A percentile compares a stretch with the other conserved stretches of the same genome.
Conservation (phyloP, 2,888 invertebrate species). For the Tenthredo scrophulariae region DNA sequence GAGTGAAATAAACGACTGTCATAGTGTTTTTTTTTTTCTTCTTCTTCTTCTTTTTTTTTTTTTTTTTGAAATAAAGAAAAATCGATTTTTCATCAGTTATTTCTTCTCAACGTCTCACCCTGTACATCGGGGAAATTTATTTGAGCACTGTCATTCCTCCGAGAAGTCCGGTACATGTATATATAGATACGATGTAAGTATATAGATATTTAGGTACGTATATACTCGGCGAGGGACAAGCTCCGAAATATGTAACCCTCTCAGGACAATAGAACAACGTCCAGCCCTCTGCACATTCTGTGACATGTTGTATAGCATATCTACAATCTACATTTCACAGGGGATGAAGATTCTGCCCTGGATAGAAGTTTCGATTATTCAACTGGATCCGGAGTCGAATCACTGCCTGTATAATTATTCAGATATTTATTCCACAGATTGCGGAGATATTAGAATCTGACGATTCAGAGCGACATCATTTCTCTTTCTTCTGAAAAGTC, state of each 20-base stretch:
- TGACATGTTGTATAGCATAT: background rate
- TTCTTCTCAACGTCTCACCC: background rate
- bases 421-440: background rate
- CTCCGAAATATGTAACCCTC: conserved; percentile 34
- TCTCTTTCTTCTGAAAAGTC: background rate
- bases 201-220: background rate
- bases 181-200: background rate
- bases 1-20: no score
- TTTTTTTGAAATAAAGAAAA: background rate
- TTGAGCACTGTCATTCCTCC: conserved; percentile 28
- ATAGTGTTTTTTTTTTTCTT: background rate
- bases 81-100: background rate
- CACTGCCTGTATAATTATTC: background rate
- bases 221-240: background rate
- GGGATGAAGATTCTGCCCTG: background rate
- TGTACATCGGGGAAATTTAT: background rate
- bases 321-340: background rate
- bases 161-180: background rate
- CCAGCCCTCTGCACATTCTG: background rate
- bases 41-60: background rate
- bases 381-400: background rate
- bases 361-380: background rate
- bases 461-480: no score
- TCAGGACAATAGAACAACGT: conserved; percentile 14
- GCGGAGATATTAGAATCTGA: no score